A percentile compares a stretch with the other conserved stretches of the same genome.
phyloP scores from a whole-genome alignment of 1,140 invertebrate genomes.

The Hyphantria cunea region DNA sequence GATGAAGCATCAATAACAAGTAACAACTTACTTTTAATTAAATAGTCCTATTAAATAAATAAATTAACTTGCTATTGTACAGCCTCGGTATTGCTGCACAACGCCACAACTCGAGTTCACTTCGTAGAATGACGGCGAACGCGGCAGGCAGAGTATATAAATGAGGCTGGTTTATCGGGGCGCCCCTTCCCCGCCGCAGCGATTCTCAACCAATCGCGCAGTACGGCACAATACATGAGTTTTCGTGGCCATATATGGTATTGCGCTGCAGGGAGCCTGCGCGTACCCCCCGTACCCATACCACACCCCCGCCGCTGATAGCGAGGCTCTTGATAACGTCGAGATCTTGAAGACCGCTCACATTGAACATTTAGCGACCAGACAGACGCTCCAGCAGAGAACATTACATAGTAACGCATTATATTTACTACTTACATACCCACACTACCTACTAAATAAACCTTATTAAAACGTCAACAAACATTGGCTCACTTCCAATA shows the following conservation, averaged over 20 bases:
- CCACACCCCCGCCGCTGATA: conserved; percentile 57
- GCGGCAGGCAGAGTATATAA: conserved; percentile 72
- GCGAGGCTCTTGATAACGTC: conserved; percentile 62
- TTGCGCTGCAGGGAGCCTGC: conserved; percentile 76
- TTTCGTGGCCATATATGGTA: conserved; percentile 81
- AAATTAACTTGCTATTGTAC: conserved; percentile 78
- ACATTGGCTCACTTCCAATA: conserved; percentile 32
- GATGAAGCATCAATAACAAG: conserved; percentile 39
- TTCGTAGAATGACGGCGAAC: conserved; percentile 75
- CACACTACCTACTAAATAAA: conserved; percentile 9
- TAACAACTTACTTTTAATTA: conserved; percentile 77
- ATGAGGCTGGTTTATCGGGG: conserved; percentile 72
- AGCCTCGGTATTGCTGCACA: conserved; percentile 76
- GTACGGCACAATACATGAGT: conserved; percentile 57
- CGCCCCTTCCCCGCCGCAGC: conserved; percentile 67
- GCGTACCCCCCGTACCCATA: conserved; percentile 56
- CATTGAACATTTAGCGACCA: conserved; percentile 39
- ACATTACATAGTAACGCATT: conserved; percentile 1
- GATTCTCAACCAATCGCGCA: conserved; percentile 68
- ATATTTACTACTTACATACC: conserved; percentile 8
- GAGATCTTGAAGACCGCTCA: conserved; percentile 42
- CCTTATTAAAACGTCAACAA: conserved; percentile 30
- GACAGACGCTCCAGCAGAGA: conserved; percentile 26
- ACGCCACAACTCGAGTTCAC: conserved; percentile 73
- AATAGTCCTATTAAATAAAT: conserved; percentile 80